These are phyloP conservation scores for Drosophila siamana DNA, from an alignment of 2,888 invertebrate genomes.

Conservation along the genomic window DNA sequence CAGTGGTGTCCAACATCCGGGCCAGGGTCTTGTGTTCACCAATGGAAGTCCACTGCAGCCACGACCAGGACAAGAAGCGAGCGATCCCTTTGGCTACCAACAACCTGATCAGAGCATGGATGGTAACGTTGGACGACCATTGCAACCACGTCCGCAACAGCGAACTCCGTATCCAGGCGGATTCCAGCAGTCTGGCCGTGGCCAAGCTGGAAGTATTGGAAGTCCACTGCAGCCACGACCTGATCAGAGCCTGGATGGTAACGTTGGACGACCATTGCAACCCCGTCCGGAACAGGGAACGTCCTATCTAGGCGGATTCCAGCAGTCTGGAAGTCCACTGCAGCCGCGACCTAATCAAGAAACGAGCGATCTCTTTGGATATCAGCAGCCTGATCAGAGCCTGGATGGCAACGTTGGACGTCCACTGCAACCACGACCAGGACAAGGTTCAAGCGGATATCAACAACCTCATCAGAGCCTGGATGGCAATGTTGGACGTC, in stretches of 20 bases:
- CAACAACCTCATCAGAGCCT: not conserved
- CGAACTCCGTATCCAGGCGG: too few relatives aligned
- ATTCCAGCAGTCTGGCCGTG: too few relatives aligned
- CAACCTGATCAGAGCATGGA: too few relatives aligned
- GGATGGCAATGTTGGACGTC: not conserved
- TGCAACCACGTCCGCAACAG: not conserved
- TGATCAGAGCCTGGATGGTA: not conserved
- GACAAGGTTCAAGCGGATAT: constrained; percentile 1
- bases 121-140: not conserved
- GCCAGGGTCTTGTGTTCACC: too few relatives aligned
- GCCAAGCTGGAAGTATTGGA: too few relatives aligned
- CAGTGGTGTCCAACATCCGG: not conserved
- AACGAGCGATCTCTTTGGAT: too few relatives aligned
- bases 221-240: not conserved
- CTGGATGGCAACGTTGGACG: not conserved
- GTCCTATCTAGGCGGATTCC: not conserved
- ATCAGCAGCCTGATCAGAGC: not conserved
- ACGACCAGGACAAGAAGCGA: not conserved
- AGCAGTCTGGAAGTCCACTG: not conserved
- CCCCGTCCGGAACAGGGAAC: not conserved
- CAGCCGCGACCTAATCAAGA: constrained; percentile 34
- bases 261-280: not conserved
- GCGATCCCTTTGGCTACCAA: too few relatives aligned
- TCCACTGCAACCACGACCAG: constrained; percentile 27
- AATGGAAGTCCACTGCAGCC: not conserved